Percentiles rank a stretch among this genome's conserved stretches.
These are phyloP conservation scores for Tetrax tetrax DNA, from an alignment of 2,113 vertebrate genomes.

Conservation along the genomic window DNA sequence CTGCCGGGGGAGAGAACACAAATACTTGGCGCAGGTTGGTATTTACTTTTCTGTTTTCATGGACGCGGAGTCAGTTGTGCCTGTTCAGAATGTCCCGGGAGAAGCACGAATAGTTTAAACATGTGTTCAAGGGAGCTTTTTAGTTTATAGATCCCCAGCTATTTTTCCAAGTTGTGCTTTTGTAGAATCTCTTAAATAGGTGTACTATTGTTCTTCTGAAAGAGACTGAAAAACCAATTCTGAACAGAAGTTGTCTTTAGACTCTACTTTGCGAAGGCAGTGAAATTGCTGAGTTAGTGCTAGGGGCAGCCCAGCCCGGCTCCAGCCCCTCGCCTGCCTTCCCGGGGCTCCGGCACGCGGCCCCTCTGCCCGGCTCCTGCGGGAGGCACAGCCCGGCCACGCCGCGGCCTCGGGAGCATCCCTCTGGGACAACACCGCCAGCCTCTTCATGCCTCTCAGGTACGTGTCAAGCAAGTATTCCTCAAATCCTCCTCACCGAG, in stretches of 20 bases:
- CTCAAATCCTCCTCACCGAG: neutral
- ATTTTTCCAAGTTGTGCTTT: conserved; percentile 4
- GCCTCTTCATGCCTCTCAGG: neutral
- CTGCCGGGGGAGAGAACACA: neutral
- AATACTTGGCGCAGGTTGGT: neutral
- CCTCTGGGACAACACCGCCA: neutral
- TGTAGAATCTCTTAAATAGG: neutral
- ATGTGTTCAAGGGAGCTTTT: conserved; percentile 31
- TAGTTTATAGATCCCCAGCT: conserved; percentile 39
- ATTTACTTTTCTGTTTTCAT: conserved; percentile 34
- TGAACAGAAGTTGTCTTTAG: neutral
- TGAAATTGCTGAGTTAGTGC: neutral
- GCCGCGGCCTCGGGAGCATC: fast-evolving
- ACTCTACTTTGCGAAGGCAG: neutral
- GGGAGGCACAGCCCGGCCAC: neutral
- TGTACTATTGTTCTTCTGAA: neutral
- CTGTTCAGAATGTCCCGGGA: neutral
- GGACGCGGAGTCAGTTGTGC: neutral
- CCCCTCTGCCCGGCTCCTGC: fast-evolving
- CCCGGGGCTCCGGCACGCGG: fast-evolving
- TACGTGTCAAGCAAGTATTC: neutral
- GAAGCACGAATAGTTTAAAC: conserved; percentile 32
- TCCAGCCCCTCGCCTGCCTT: neutral
- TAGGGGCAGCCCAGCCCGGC: neutral
- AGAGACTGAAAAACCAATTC: neutral